These are phyloP conservation scores for Drosophila tanythrix DNA, from an alignment of 2,888 invertebrate species.

Conservation along the genomic window DNA sequence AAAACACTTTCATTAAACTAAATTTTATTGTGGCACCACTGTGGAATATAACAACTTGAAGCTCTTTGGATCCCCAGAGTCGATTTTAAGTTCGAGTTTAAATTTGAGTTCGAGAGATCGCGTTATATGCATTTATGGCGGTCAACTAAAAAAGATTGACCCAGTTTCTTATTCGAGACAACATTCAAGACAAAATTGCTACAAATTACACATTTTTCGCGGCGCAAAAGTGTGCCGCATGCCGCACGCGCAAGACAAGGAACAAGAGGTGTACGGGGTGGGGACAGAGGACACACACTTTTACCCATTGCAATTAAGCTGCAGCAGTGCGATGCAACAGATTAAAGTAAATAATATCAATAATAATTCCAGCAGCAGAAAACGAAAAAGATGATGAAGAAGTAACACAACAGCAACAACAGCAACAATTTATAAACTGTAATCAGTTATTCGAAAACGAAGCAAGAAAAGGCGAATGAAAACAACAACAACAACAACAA, in stretches of 20 bases:
- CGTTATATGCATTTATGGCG: conserved; percentile 69
- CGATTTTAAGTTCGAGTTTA: conserved; percentile 8
- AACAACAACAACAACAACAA: neutral
- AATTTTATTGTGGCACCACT: conserved; percentile 74
- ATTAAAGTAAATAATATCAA: conserved; percentile 80
- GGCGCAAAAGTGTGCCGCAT: conserved; percentile 79
- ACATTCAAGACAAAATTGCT: conserved; percentile 69
- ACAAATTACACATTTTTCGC: conserved; percentile 77
- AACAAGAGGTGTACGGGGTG: neutral
- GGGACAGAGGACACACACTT: conserved; percentile 33
- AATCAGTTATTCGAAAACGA: conserved; percentile 66
- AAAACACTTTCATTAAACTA: conserved; percentile 80
- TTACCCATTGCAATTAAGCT: conserved; percentile 75
- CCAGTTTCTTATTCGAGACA: conserved; percentile 59
- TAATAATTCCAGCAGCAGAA: conserved; percentile 54
- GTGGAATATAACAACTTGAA: neutral
- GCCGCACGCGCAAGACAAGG: conserved; percentile 46
- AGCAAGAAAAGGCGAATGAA: neutral
- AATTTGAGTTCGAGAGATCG: conserved; percentile 27
- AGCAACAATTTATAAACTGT: conserved; percentile 74
- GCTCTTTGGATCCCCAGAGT: conserved; percentile 7
- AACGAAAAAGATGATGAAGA: conserved; percentile 3
- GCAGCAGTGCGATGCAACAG: conserved; percentile 71
- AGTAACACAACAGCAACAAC: conserved; percentile 32
- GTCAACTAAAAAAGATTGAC: conserved; percentile 76